Conservation (phyloP, 1,140 invertebrate genomes). For the Callitettix versicolor region DNA sequence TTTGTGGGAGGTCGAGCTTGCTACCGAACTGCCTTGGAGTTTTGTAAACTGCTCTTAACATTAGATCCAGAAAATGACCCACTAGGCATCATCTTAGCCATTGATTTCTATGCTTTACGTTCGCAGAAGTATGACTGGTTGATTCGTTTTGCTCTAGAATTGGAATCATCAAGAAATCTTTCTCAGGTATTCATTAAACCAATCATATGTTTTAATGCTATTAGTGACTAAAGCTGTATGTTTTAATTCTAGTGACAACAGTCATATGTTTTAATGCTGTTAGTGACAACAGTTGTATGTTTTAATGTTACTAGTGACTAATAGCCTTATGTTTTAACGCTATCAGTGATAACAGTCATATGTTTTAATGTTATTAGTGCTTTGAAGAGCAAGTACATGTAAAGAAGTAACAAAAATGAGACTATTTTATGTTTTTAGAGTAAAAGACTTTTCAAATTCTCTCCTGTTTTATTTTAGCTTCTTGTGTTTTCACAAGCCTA, state of each 20-base stretch:
- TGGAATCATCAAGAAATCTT: slow-evolving; percentile 56
- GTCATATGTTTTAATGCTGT: neutral
- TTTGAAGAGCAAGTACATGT: too few relatives aligned
- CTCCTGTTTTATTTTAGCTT: too few relatives aligned
- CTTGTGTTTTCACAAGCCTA: too few relatives aligned
- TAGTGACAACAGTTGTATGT: neutral
- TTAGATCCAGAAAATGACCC: slow-evolving; percentile 80
- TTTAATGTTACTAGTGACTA: too few relatives aligned
- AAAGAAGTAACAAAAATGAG: too few relatives aligned
- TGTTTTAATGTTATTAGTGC: too few relatives aligned
- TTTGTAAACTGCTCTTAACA: slow-evolving; percentile 63
- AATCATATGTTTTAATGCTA: too few relatives aligned
- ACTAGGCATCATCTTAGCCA: slow-evolving; percentile 62
- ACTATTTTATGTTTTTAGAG: too few relatives aligned
- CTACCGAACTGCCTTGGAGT: slow-evolving; percentile 68
- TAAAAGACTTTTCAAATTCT: too few relatives aligned
- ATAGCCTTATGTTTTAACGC: too few relatives aligned
- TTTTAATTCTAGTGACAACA: neutral
- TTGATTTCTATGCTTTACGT: slow-evolving; percentile 81
- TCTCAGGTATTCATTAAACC: slow-evolving; percentile 39
- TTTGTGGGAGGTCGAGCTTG: slow-evolving; percentile 71
- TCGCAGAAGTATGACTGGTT: slow-evolving; percentile 72
- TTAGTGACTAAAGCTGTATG: too few relatives aligned
- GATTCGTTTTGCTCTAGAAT: slow-evolving; percentile 59
- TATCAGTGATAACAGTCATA: too few relatives aligned